Percentiles rank a stretch among this genome's conserved stretches.
phyloP scores from a whole-genome alignment of 2,888 invertebrate species.

The Ormyrus labotus region DNA sequence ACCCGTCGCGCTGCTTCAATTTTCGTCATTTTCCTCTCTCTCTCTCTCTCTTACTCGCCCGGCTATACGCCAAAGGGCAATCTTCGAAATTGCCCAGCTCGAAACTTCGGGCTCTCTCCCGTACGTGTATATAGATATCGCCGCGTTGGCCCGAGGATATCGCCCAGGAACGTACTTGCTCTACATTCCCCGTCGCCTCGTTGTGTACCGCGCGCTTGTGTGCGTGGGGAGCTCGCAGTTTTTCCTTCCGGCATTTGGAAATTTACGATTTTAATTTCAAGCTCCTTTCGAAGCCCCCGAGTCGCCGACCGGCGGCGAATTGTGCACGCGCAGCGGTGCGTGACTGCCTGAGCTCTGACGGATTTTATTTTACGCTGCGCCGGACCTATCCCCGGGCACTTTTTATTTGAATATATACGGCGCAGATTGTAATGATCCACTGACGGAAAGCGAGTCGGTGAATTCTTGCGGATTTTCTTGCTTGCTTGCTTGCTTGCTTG shows the following conservation, averaged over 20 bases:
- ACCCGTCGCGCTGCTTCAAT: slow-evolving; percentile 2
- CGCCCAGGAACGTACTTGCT: slow-evolving; percentile 8
- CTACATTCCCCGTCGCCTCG: neutral
- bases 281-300: neutral
- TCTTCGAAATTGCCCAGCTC: slow-evolving; percentile 52
- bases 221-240: neutral
- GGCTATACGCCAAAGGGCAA: slow-evolving; percentile 47
- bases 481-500: too few relatives aligned
- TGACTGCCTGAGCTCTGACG: too few relatives aligned
- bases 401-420: too few relatives aligned
- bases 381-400: neutral
- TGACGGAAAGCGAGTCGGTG: too few relatives aligned
- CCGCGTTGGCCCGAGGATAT: slow-evolving; percentile 40
- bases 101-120: neutral
- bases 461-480: too few relatives aligned
- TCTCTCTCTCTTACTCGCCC: neutral
- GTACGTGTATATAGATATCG: slow-evolving; percentile 10
- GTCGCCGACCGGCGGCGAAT: too few relatives aligned
- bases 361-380: neutral
- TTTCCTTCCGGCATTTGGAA: slow-evolving; percentile 37
- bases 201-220: neutral
- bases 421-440: too few relatives aligned
- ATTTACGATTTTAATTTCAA: slow-evolving; percentile 58
- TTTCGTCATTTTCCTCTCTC: slow-evolving; percentile 18
- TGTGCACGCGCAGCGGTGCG: too few relatives aligned